Evolutionary conservation across 2,797 vertebrate species (phyloP), one percentile per base, ranked within the genome.

Genomic region (Myotis findleyi): DNA sequence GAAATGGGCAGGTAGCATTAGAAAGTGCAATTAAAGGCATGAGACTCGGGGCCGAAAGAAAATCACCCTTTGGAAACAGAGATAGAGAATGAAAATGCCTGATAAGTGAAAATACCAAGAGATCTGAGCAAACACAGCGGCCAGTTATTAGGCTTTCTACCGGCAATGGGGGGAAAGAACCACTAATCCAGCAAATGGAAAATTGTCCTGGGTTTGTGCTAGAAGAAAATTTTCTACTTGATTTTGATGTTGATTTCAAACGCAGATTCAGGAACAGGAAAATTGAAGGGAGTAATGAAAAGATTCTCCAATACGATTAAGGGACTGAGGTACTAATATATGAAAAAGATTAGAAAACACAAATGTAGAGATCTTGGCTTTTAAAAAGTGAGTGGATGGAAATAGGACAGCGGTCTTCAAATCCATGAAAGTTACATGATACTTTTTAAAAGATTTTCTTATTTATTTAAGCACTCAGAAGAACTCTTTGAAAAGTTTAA

Each of bases 241-340:
- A 83, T 87, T 94, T 96, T 75, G 69, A 80, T 93, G 53, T 66
- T 87, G 83, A 93, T 94, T 95, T 96, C 81, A 95, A 92, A 80
- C 8, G 7, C 13, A 83, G 53, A 90, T 93, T 82, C 23, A 79
- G 33, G 62, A 87, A 66, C 41, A 93, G 79, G 68, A 5, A 93
- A 95, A 89, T 86, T 87, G n/a, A 30, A 89, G 11, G 17, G 5
- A 76, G 27, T 92, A 92, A 87, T 88, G 47, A 93, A 95, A 96
- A 95, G 51, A 94, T 94, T 89, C 73, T 93, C 59, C 84, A 79
- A 62, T 49, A 59, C 21, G 47, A 96, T 91, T 93, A 73, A 83
- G 27, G 7, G 89, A 79, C 2, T 7, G 5, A 84, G 41, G 21
- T 76, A 49, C 21, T 72, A 83, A 93, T 64, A 76, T 72, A 84